Evolutionary conservation across 2,888 invertebrate genomes (phyloP).

Genomic region (Tetranychus piercei): DNA sequence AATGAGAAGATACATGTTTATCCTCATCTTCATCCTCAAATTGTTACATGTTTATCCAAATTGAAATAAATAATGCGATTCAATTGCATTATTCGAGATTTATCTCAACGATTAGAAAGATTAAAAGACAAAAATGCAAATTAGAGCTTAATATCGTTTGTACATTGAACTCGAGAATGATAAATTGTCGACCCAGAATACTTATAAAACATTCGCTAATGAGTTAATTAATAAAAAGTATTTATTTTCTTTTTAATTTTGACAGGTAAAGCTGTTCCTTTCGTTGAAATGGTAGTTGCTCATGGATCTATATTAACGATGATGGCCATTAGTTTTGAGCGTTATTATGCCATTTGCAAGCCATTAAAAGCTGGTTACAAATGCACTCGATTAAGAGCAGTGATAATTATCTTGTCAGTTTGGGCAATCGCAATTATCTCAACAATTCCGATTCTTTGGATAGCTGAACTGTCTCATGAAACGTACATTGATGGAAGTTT

Average conservation of each 20-base stretch:
- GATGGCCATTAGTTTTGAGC: constrained; percentile 76
- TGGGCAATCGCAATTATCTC: constrained; percentile 32
- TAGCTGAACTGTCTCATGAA: constrained; percentile 54
- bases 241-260: not conserved
- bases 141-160: no score
- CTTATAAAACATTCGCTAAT: not conserved
- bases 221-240: not conserved
- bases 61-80: no score
- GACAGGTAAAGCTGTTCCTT: constrained; percentile 74
- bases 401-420: constrained; percentile 31
- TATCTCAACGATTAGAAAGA: no score
- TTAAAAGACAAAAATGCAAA: no score
- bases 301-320: constrained; percentile 82
- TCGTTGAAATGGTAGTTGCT: constrained; percentile 73
- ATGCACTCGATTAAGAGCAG: constrained; percentile 32
- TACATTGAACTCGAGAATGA: no score
- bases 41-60: no score
- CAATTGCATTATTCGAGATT: no score
- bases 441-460: constrained; percentile 56
- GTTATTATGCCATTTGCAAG: constrained; percentile 76
- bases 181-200: no score
- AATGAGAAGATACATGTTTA: no score
- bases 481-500: constrained; percentile 50
- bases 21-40: no score
- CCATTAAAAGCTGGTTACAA: constrained; percentile 51